These are phyloP conservation scores for Penaeus chinensis DNA, from an alignment of 1,140 invertebrate genomes.

Conservation along the genomic window DNA sequence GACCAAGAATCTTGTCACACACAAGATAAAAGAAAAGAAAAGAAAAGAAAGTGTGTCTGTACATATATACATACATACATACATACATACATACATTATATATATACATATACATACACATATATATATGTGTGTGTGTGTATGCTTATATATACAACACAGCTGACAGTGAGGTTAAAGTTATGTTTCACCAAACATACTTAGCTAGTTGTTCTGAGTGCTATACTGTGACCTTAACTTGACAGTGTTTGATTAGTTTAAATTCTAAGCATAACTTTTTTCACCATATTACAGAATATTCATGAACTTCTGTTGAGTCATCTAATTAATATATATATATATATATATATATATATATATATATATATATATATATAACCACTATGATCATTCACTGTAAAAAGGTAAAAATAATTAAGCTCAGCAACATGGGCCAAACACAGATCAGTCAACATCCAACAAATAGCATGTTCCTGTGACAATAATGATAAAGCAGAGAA, in stretches of 20 bases:
- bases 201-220: constrained; percentile 19
- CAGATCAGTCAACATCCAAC: constrained; percentile 30
- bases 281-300: constrained; percentile 26
- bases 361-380: constrained; percentile 10
- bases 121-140: not conserved
- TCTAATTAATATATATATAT: constrained; percentile 8
- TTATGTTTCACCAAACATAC: constrained; percentile 25
- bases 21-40: constrained; percentile 10
- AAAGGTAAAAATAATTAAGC: constrained; percentile 22
- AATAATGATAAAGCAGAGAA: constrained; percentile 33
- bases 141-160: constrained; percentile 15
- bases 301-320: constrained; percentile 11
- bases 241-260: constrained; percentile 8
- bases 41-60: not conserved
- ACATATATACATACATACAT: constrained; percentile 15
- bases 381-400: constrained; percentile 13
- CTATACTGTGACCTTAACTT: constrained; percentile 15
- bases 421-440: constrained; percentile 1
- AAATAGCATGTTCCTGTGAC: constrained; percentile 28
- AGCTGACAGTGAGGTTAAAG: constrained; percentile 31
- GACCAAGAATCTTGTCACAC: constrained; percentile 10
- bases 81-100: constrained; percentile 8
- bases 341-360: not conserved
- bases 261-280: constrained; percentile 17
- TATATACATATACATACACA: constrained; percentile 8